Evolutionary conservation across 2,797 vertebrate genomes (phyloP), one percentile per base, ranked within the genome.

Genomic region (Rhynchonycteris naso): DNA sequence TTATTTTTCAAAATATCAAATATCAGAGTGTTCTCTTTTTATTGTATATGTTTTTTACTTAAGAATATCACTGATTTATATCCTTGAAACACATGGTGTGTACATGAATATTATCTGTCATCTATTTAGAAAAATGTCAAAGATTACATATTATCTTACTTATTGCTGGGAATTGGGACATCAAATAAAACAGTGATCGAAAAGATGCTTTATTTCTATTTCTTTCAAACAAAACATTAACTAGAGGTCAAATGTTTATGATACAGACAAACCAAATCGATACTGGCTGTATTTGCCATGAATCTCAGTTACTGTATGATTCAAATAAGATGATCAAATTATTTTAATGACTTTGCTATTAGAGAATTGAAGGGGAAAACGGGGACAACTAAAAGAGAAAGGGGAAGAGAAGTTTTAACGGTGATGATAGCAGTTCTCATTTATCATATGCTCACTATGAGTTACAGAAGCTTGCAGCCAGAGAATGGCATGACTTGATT

Each of bases 311-410:
- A 63, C 4, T 16, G 14, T 58, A 71, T 76, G 61, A 22, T 79
- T 87, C 21, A 95, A 91, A 85, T 72, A 68, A 74, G 16, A 24
- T 33, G 12, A 69, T 14, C 15, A 52, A 22, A 65, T 66, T 47
- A 16, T 88, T 88, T 76, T 28, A 76, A 69, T 83, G 35, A 50
- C 18, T 86, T 95, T 90, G 56, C 22, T 90, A 79, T 38, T 56
- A 30, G 59, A 76, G 7, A 15, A 21, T 56, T 81, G 52, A 59
- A 65, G 28, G 61, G 90, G 75, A 9, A 43, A 24, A 88, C 74
- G 35, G 4, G 28, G 30, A 28, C 66, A 61, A 59, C 33, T 69
- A 74, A 81, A 26, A 78, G 22, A 81, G 50, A 52, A 58, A 81
- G 13, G 7, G 24, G 7, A 71, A 79, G 59, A 18, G 63, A 69